Conservation (phyloP, 92 coral and sea anemone genomes). For the Zoanthus gigantus region DNA sequence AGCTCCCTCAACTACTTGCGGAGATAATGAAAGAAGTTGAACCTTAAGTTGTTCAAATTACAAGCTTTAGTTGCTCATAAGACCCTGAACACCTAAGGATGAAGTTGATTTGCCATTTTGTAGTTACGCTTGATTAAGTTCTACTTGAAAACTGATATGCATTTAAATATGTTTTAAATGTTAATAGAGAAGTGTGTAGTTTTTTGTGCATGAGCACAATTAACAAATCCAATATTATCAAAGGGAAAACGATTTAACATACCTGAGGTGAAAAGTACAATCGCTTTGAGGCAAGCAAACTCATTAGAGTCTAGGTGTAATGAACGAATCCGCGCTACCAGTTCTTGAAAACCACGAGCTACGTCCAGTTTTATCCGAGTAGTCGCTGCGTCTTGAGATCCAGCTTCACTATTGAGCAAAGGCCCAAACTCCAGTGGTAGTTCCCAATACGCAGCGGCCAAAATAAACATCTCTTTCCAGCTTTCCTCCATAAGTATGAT, state of each 20-base stretch:
- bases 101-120: too few relatives aligned
- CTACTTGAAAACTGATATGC: too few relatives aligned
- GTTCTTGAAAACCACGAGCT: conserved; percentile 79
- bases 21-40: too few relatives aligned
- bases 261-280: conserved; percentile 93
- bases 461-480: conserved; percentile 91
- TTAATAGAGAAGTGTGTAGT: too few relatives aligned
- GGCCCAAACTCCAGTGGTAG: conserved; percentile 78
- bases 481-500: conserved; percentile 94
- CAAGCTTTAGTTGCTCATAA: too few relatives aligned
- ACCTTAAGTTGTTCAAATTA: too few relatives aligned
- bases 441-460: conserved; percentile 95
- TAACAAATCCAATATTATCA: neutral
- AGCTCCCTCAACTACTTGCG: too few relatives aligned
- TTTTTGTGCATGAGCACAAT: too few relatives aligned
- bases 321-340: conserved; percentile 75
- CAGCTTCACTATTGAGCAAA: conserved; percentile 57
- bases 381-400: conserved; percentile 40
- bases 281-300: conserved; percentile 88
- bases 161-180: too few relatives aligned
- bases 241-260: conserved; percentile 13
- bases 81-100: too few relatives aligned
- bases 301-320: conserved; percentile 84
- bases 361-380: conserved; percentile 63
- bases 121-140: too few relatives aligned